Evolutionary conservation across 2,888 invertebrate genomes (phyloP).

Genomic region (Auanema freiburgensis): DNA sequence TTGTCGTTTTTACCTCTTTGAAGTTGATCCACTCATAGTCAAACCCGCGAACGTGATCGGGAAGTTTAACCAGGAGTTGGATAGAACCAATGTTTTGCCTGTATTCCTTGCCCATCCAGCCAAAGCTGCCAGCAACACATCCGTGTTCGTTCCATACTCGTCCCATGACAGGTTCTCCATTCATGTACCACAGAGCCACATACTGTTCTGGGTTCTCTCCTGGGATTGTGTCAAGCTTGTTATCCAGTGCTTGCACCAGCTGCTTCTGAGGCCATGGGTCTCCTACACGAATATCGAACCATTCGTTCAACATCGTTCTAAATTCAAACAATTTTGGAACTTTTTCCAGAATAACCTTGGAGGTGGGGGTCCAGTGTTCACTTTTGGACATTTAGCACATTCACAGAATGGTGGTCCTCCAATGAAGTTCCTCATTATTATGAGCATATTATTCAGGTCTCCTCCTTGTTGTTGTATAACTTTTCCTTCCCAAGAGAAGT

Average conservation of each 20-base stretch:
- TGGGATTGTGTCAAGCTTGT: conserved; percentile 51
- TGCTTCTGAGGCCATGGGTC: conserved; percentile 42
- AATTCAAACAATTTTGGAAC: no score
- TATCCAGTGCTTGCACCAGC: conserved; percentile 39
- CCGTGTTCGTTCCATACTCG: conserved; percentile 59
- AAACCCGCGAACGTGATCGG: conserved; percentile 40
- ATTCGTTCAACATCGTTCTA: conserved; percentile 41
- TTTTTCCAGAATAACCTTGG: no score
- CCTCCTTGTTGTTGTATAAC: conserved; percentile 32
- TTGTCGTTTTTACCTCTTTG: conserved; percentile 20
- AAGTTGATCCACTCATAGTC: conserved; percentile 51
- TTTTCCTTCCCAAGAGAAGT: conserved; percentile 50
- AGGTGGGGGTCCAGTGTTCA: conserved; percentile 7
- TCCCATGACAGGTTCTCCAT: conserved; percentile 60
- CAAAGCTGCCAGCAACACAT: conserved; percentile 57
- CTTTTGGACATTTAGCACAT: background rate
- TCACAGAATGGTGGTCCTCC: conserved; percentile 40
- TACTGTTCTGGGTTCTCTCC: conserved; percentile 56
- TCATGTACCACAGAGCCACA: conserved; percentile 59
- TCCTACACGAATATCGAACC: conserved; percentile 48
- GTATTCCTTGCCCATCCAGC: conserved; percentile 55
- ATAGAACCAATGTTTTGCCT: conserved; percentile 52
- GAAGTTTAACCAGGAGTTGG: conserved; percentile 40
- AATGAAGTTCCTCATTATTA: conserved; percentile 51
- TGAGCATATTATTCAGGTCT: conserved; percentile 51